Conservation (phyloP, 2,888 invertebrate genomes). For the Ethmia dodecea region DNA sequence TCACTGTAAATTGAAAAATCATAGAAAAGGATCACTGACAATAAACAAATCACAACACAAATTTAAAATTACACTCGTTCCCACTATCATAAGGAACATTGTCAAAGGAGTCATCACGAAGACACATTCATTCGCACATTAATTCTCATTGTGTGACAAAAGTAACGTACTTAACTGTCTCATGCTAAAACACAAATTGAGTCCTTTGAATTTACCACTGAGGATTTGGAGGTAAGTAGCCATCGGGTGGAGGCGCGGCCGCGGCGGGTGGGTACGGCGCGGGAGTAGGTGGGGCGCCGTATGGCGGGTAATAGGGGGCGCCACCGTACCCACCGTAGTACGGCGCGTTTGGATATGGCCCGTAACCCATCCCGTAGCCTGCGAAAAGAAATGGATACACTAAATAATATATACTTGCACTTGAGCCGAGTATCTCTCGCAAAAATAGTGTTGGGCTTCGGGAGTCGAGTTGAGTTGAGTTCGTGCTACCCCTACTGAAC, state of each 20-base stretch:
- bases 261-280: slow-evolving; percentile 39
- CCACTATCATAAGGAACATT: neutral
- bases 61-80: slow-evolving; percentile 9
- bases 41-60: slow-evolving; percentile 13
- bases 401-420: no score
- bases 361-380: slow-evolving; percentile 68
- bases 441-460: no score
- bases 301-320: slow-evolving; percentile 67
- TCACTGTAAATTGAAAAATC: slow-evolving; percentile 2
- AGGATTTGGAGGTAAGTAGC: slow-evolving; percentile 57
- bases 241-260: slow-evolving; percentile 27
- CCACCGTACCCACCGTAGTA: slow-evolving; percentile 77
- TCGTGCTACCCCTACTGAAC: no score
- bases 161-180: no score
- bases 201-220: slow-evolving; percentile 68
- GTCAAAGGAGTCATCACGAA: slow-evolving; percentile 1
- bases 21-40: slow-evolving; percentile 3
- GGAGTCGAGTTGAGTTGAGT: no score
- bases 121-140: slow-evolving; percentile 2
- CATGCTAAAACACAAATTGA: no score
- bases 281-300: slow-evolving; percentile 49
- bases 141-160: neutral
- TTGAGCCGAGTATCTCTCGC: no score
- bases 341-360: slow-evolving; percentile 60
- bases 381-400: no score